These are phyloP conservation scores for Notothenia rossii DNA, from an alignment of 2,113 vertebrate genomes.

Conservation along the genomic window DNA sequence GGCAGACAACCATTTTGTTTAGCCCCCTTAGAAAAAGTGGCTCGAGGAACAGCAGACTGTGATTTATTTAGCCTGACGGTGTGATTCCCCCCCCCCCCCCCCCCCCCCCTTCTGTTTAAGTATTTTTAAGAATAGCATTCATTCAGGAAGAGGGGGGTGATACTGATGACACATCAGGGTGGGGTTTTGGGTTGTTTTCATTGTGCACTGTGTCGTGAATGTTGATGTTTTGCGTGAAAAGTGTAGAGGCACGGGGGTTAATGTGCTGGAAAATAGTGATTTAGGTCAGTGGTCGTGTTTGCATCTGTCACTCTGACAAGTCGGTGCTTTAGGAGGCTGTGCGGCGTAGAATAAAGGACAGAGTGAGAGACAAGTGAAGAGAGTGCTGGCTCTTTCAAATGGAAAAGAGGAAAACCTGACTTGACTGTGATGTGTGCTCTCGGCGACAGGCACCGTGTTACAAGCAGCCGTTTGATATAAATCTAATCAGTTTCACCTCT, in stretches of 20 bases:
- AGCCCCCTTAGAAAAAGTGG: conserved; percentile 33
- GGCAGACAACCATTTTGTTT: conserved; percentile 74
- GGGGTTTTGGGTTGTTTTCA: conserved; percentile 40
- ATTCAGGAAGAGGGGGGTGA: conserved; percentile 21
- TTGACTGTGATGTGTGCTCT: conserved; percentile 69
- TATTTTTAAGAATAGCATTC: conserved; percentile 46
- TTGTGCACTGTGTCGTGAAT: conserved; percentile 44
- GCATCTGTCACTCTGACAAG: conserved; percentile 80
- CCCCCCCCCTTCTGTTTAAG: conserved; percentile 11
- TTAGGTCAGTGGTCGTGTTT: conserved; percentile 80
- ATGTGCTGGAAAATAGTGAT: conserved; percentile 84
- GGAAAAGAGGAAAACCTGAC: conserved; percentile 62
- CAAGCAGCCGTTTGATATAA: conserved; percentile 75
- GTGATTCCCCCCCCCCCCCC: neutral
- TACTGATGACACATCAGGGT: conserved; percentile 26
- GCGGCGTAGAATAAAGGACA: conserved; percentile 61
- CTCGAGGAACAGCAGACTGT: conserved; percentile 36
- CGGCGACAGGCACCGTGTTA: conserved; percentile 54
- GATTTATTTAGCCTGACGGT: conserved; percentile 52
- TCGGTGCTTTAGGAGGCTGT: conserved; percentile 61
- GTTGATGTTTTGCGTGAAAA: conserved; percentile 66
- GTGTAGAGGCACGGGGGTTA: conserved; percentile 76
- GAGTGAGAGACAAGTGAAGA: conserved; percentile 64
- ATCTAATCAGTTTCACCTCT: conserved; percentile 79
- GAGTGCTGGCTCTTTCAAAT: conserved; percentile 55